phyloP scores from a whole-genome alignment of 2,113 vertebrate genomes.

The Cervus canadensis region DNA sequence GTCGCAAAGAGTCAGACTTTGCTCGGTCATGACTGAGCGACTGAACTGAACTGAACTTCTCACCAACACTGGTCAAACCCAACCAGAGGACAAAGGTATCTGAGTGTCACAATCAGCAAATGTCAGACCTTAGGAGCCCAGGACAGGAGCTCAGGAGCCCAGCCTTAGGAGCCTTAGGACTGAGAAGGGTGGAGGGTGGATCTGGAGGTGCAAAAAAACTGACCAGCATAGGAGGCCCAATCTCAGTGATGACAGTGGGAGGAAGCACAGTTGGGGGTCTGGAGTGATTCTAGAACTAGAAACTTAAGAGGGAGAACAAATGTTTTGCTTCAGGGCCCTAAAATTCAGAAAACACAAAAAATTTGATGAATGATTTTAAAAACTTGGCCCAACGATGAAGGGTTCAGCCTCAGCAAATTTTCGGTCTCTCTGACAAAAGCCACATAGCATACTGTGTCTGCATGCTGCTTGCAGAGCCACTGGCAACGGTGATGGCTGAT shows the following conservation, averaged over 20 bases:
- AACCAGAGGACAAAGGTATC: not conserved
- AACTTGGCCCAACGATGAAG: not conserved
- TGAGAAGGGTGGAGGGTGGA: not conserved
- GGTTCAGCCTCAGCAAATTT: not conserved
- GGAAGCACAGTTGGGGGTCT: not conserved
- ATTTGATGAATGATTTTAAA: not conserved
- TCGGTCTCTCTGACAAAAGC: not conserved
- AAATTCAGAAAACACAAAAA: not conserved
- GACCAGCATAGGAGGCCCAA: not conserved
- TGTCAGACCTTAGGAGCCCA: not conserved
- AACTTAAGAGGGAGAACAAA: not conserved
- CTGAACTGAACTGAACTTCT: not conserved
- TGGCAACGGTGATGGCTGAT: fast-evolving
- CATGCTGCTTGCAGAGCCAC: not conserved
- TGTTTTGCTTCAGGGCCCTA: not conserved
- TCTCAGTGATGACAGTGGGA: not conserved
- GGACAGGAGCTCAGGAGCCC: too few species aligned
- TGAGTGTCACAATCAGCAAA: not conserved
- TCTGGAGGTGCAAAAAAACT: not conserved
- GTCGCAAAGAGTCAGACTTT: not conserved
- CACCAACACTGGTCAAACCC: not conserved
- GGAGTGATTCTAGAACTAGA: not conserved
- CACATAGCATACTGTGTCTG: not conserved
- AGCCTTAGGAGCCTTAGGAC: too few species aligned
- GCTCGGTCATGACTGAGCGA: not conserved